These are phyloP conservation scores for Drosophila lacicola DNA, from an alignment of 2,888 invertebrate genomes.

Conservation along the genomic window DNA sequence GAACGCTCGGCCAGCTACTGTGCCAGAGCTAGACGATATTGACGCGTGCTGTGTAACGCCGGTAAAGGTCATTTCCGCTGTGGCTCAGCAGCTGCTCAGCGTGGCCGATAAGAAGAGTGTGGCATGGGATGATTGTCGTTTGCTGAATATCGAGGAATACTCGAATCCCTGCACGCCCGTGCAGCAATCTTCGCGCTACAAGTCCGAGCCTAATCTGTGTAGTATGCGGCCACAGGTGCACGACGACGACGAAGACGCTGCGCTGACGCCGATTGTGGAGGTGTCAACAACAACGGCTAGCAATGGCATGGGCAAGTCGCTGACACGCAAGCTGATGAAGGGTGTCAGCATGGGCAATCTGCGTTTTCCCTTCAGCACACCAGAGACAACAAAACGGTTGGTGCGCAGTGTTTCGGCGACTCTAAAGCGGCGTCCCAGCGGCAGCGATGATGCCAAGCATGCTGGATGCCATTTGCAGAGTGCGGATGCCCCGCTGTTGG, in stretches of 20 bases:
- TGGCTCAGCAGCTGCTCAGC: slow-evolving; percentile 62
- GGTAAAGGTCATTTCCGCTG: slow-evolving; percentile 69
- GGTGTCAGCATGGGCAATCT: slow-evolving; percentile 85
- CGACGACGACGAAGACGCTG: slow-evolving; percentile 23
- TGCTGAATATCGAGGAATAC: slow-evolving; percentile 68
- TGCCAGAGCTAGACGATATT: slow-evolving; percentile 60
- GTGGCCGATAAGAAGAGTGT: slow-evolving; percentile 74
- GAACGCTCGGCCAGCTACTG: slow-evolving; percentile 23
- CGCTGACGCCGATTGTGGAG: slow-evolving; percentile 55
- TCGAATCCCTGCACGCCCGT: slow-evolving; percentile 75
- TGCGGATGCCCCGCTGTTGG: slow-evolving; percentile 56
- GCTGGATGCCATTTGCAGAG: slow-evolving; percentile 16
- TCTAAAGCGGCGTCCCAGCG: slow-evolving; percentile 65
- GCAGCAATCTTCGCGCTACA: slow-evolving; percentile 79
- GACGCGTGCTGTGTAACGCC: slow-evolving; percentile 72
- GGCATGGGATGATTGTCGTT: slow-evolving; percentile 73
- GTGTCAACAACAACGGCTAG: slow-evolving; percentile 38
- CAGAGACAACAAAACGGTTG: slow-evolving; percentile 77
- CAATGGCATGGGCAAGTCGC: slow-evolving; percentile 60
- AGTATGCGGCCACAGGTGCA: slow-evolving; percentile 62
- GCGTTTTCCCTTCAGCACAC: slow-evolving; percentile 80
- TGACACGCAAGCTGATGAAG: slow-evolving; percentile 82
- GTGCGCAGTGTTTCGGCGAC: slow-evolving; percentile 78
- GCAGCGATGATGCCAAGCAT: slow-evolving; percentile 67
- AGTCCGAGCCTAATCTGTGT: slow-evolving; percentile 84